Conservation (phyloP, 2,888 invertebrate species). For the Drosophila diplacantha region DNA sequence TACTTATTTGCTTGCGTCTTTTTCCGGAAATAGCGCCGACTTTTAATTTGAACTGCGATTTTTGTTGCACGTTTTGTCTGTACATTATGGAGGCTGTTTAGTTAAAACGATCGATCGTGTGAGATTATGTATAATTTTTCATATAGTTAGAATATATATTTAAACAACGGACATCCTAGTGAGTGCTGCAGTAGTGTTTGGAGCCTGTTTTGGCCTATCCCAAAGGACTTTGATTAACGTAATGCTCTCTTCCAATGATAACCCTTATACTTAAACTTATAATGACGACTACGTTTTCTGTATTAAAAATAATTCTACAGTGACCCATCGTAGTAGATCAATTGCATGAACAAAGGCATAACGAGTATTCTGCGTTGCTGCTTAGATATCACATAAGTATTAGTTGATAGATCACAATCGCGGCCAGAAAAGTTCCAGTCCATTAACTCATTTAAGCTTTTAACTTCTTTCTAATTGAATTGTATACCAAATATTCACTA, state of each 20-base stretch:
- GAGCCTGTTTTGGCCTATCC: constrained; percentile 13
- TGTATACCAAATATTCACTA: constrained; percentile 12
- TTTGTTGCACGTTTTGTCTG: constrained; percentile 30
- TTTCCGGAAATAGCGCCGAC: constrained; percentile 1
- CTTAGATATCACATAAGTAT: constrained; percentile 19
- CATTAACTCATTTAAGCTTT: constrained; percentile 22
- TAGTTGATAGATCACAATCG: constrained; percentile 7
- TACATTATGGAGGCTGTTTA: constrained; percentile 47
- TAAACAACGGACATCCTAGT: constrained; percentile 19
- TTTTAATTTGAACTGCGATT: constrained; percentile 25
- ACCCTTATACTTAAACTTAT: constrained; percentile 13
- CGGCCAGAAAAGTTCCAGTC: constrained; percentile 24
- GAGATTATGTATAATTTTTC: constrained; percentile 42
- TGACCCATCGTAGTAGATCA: constrained; percentile 8
- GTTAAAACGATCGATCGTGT: constrained; percentile 37
- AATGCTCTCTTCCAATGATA: constrained; percentile 36
- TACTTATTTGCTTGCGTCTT: constrained; percentile 8
- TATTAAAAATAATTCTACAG: constrained; percentile 11
- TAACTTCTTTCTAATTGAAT: constrained; percentile 17
- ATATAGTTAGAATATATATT: constrained; percentile 31
- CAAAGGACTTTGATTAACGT: constrained; percentile 21
- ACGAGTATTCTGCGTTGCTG: constrained; percentile 28
- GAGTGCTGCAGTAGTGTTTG: constrained; percentile 14
- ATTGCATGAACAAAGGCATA: constrained; percentile 23
- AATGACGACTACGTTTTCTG: constrained; percentile 24